Conservation (phyloP, 2,888 invertebrate genomes). For the Acanthopleura granulata region DNA sequence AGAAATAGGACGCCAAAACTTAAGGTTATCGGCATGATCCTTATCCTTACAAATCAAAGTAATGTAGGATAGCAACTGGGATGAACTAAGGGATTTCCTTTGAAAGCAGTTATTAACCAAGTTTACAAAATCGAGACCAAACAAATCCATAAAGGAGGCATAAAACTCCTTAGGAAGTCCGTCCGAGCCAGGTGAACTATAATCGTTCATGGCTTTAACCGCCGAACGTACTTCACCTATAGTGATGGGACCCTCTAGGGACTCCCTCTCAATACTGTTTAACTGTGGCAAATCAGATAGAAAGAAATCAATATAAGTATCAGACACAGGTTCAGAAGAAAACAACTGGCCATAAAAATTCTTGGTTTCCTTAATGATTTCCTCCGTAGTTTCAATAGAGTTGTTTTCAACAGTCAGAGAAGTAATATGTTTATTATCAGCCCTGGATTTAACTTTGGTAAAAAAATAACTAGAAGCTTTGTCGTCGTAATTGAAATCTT, state of each 20-base stretch:
- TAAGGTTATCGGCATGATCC: slow-evolving; percentile 27
- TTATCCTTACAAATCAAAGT: slow-evolving; percentile 38
- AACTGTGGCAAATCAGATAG: slow-evolving; percentile 18
- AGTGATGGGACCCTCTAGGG: slow-evolving; percentile 15
- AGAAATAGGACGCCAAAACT: slow-evolving; percentile 40
- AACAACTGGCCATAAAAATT: slow-evolving; percentile 16
- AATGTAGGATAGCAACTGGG: slow-evolving; percentile 14
- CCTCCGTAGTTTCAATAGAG: background rate
- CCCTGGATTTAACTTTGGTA: background rate
- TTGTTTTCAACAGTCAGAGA: background rate
- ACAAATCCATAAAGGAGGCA: slow-evolving; percentile 15
- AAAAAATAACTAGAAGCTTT: slow-evolving; percentile 21
- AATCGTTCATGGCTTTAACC: slow-evolving; percentile 4
- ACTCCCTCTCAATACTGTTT: background rate
- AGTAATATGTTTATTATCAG: slow-evolving; percentile 2
- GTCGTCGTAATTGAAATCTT: slow-evolving; percentile 9
- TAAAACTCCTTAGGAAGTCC: slow-evolving; percentile 23
- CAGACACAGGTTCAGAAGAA: slow-evolving; percentile 7
- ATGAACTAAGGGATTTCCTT: background rate
- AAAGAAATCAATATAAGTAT: slow-evolving; percentile 2
- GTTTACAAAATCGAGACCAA: background rate
- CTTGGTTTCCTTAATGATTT: background rate
- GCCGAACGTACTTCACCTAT: slow-evolving; percentile 17
- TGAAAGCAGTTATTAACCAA: slow-evolving; percentile 11
- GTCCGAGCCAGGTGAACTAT: slow-evolving; percentile 21